These are phyloP conservation scores for Parnassius apollo DNA, from an alignment of 2,888 invertebrate species.

Conservation along the genomic window DNA sequence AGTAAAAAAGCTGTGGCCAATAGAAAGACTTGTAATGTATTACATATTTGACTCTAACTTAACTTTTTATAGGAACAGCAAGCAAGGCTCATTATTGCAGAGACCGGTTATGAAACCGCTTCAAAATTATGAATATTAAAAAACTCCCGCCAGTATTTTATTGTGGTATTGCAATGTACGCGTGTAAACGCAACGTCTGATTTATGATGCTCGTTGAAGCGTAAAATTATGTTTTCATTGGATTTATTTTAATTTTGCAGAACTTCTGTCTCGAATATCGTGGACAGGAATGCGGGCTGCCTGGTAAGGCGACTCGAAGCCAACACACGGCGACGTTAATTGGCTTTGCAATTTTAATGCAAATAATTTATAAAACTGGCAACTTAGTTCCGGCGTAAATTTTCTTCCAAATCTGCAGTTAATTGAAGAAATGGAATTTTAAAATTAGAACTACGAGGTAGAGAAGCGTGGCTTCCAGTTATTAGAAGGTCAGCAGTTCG, in stretches of 20 bases:
- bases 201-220: slow-evolving; percentile 14
- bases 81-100: neutral
- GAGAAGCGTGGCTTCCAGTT: slow-evolving; percentile 34
- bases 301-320: slow-evolving; percentile 40
- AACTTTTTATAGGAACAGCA: too few relatives aligned
- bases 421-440: slow-evolving; percentile 33
- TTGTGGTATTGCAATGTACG: neutral
- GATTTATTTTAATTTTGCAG: slow-evolving; percentile 42
- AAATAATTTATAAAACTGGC: slow-evolving; percentile 39
- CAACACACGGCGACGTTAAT: slow-evolving; percentile 44
- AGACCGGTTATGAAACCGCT: neutral
- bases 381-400: slow-evolving; percentile 46
- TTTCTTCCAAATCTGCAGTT: slow-evolving; percentile 19
- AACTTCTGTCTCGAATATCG: slow-evolving; percentile 72
- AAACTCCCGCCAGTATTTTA: neutral
- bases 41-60: too few relatives aligned
- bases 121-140: slow-evolving; percentile 7
- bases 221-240: slow-evolving; percentile 1
- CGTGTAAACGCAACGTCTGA: neutral
- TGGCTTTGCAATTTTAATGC: slow-evolving; percentile 44
- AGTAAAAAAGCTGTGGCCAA: too few relatives aligned
- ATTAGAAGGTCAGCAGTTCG: slow-evolving; percentile 38
- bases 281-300: slow-evolving; percentile 60
- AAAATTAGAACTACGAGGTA: slow-evolving; percentile 39
- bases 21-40: too few relatives aligned